Base-by-base conservation (phyloP, 2,113 vertebrate genomes). In the Phycodurus eques region DNA sequence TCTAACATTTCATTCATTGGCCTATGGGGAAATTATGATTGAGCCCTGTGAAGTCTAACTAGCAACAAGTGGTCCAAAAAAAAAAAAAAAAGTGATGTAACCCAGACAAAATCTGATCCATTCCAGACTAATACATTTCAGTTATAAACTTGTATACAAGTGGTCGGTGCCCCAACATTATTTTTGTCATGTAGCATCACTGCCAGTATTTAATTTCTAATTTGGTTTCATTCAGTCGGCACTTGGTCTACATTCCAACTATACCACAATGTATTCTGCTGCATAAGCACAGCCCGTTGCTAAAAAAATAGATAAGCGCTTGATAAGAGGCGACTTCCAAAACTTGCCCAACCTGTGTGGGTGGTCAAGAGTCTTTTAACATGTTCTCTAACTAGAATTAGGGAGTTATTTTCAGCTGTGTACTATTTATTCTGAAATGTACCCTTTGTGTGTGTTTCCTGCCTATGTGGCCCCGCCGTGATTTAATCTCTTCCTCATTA, bases 401-500 rank as follows among this genome's bases (percentile, higher is more conserved):
- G 22, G 14, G 5, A 35, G 59, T 8, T 19, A 61, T 61, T 61
- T 61, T 61, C 5, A 61, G 8, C 31, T 61, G 31, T 9, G 17
- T 61, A 19, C 12, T 31, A 13, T 22, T n/a, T 22, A 22, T 65
- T 65, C 9, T 47, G 10, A 46, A 47, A 15, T 49, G 19, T 47
- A 31, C 64, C n/a, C 44, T 66, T 66, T 66, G 44, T 66, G n/a
- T 44, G n/a, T 47, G 64, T 46, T 22, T 66, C 64, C 63, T 66
- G 42, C 43, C 13, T 27, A n/a, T 15, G 7, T 43, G 20, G 63
- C 43, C 43, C 43, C 44, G 8, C 22, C 13, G n/a, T 66, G 64
- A 66, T 66, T 17, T 47, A 15, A 66, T 66, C 64, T 66, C 22
- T 66, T 66, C 44, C 64, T 66, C 64, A 47, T 66, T 47, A 46